These are phyloP conservation scores for Microcebus tavaratra DNA, from an alignment of 2,113 vertebrate species.

Conservation along the genomic window DNA sequence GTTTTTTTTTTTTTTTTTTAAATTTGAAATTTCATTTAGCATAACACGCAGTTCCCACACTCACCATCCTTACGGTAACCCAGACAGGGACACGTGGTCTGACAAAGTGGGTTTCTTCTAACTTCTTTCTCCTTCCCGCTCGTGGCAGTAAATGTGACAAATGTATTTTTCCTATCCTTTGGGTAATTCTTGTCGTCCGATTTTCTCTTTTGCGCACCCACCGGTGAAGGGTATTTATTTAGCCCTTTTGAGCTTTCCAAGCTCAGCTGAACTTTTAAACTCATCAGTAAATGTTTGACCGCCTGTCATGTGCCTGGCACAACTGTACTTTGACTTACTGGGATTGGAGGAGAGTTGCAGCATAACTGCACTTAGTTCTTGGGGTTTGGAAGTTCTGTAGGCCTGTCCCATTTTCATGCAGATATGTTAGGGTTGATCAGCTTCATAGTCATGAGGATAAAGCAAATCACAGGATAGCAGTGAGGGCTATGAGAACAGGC, in stretches of 20 bases:
- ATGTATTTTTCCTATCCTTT: not conserved
- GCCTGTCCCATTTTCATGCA: not conserved
- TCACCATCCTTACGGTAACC: not conserved
- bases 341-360: not conserved
- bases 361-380: not conserved
- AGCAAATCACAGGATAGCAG: not conserved
- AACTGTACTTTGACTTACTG: not conserved
- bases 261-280: not conserved
- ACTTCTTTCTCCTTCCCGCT: not conserved
- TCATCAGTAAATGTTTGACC: not conserved
- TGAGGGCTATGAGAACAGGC: not conserved
- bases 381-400: not conserved
- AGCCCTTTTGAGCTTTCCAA: not conserved
- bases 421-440: not conserved
- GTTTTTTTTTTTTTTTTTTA: not conserved
- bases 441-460: not conserved
- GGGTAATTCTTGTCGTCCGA: not conserved
- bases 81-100: not conserved
- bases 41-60: not conserved
- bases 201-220: not conserved
- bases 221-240: not conserved
- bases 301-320: not conserved
- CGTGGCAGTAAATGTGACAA: not conserved
- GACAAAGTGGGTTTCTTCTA: conserved; percentile 10
- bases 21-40: not conserved